Base-by-base conservation (phyloP, 2,888 invertebrate species). In the Ecdyonurus torrentis region DNA sequence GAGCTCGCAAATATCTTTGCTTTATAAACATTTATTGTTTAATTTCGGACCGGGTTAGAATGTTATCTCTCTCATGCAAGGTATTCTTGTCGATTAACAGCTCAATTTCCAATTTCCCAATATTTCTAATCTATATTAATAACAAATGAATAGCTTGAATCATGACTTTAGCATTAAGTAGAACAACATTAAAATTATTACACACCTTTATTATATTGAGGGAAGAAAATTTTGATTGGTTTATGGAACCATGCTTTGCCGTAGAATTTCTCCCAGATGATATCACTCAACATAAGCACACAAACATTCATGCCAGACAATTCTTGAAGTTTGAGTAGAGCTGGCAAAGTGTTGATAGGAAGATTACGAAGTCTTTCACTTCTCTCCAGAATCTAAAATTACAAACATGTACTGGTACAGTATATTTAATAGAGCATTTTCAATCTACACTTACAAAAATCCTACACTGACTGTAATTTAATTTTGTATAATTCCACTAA, bases 211-310 rank as follows among this genome's bases (percentile, higher is more conserved):
- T 79, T 84, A 72, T 93, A 94, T 71, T 92, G 91, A 0, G 87
- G 82, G 72, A 91, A 90, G 72, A 85, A 81, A 20, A 94, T 70
- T 66, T 82, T 82, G 52, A 89, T 79, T 0, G 91, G 87, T 66
- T 89, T 87, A 10, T 79, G 74, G 18, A 84, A 77, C 1, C 87
- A 87, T 65, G 82, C 82, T 72, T 84, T 86, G 60, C 80, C 78
- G 55, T 55, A 55, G 71, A 85, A 91, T 72, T 91, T 92, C 69
- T 91, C 90, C 74, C 88, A 90, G 5, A 85, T 79, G 63, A 93
- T 78, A 72, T 89, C 85, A 0, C 89, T 88, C 37, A 91, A 74
- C 58, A 93, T 81, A 64, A 94, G 77, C 1, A 87, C 83, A 68
- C 88, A 87, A 52, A 93, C 76, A 70, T 89, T 85, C 2, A 86